phyloP scores from a whole-genome alignment of 2,797 vertebrate genomes.

The Uromys caudimaculatus region DNA sequence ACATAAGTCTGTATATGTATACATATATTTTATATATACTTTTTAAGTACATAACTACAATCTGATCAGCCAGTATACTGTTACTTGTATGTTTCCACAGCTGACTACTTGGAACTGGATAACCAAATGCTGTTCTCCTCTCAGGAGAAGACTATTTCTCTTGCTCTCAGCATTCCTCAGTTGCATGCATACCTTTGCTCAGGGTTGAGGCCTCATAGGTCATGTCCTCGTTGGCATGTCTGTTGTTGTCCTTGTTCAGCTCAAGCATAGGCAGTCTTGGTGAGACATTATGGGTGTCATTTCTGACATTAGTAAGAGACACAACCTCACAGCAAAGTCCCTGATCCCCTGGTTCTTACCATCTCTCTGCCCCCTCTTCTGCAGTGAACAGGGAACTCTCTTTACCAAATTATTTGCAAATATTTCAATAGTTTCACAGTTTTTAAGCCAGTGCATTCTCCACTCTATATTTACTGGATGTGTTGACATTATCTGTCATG shows the following conservation, averaged over 20 bases:
- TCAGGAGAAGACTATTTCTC: not conserved
- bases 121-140: not conserved
- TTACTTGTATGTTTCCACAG: not conserved
- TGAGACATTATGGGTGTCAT: not conserved
- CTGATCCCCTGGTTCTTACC: not conserved
- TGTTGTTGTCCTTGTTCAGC: not conserved
- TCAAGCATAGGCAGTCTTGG: not conserved
- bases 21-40: not conserved
- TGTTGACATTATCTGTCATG: too few relatives aligned
- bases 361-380: not conserved
- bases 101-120: not conserved
- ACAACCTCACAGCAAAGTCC: not conserved
- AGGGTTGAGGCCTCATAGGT: too few relatives aligned
- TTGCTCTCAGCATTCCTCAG: not conserved
- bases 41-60: not conserved
- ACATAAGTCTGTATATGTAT: not conserved
- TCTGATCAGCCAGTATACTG: not conserved
- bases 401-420: conserved; percentile 3
- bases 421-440: not conserved
- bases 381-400: too few relatives aligned
- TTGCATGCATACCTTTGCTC: not conserved
- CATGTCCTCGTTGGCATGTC: too few relatives aligned
- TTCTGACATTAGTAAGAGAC: not conserved
- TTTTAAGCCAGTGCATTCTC: not conserved
- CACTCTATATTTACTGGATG: not conserved